Base-by-base conservation (phyloP, 2,113 vertebrate genomes). In the Indri indri region DNA sequence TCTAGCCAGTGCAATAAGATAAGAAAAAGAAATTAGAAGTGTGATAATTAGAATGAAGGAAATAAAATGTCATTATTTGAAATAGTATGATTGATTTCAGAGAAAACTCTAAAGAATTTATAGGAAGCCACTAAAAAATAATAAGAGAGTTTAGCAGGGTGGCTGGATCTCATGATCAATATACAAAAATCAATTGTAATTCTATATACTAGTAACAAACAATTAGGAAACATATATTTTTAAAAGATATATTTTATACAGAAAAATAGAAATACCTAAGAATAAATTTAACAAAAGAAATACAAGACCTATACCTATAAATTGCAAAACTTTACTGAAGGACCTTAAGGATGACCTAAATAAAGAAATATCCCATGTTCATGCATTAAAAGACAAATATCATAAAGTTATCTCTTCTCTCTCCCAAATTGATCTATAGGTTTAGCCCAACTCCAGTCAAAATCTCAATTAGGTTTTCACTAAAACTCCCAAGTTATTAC, bases 151-250 rank as follows among this genome's bases (percentile, higher is more conserved):
- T 79, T 88, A 82, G 50, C 22, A 84, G 77, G 6, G 30, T 32
- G 61, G 16, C 30, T 92, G 27, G 54, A 42, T 61, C 40, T 83
- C 66, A 77, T n/a, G 34, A 47, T 77, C n/a, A 77, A 22, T 52
- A 88, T 50, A 66, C 50, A 96, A 83, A 92, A 52, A 82, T 42
- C 42, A 70, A 42, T 77, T 77, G 17, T 47, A 76, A 70, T 70
- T 80, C 63, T 95, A 52, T 18, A 63, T 23, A 71, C 42, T 11
- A 71, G 71, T n/a, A 76, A 42, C 50, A 73, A 73, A 73, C 63
- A 76, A 88, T 83, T 52, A 70, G 76, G 40, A 73, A 86, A 91
- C 54, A 50, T 23, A 45, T 45, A 87, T 84, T 91, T 95, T 87
- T 74, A n/a, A 81, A 73, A 86, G 63, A 87, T 81, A 63, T 17